Evolutionary conservation across 2,113 vertebrate genomes (phyloP).

Genomic region (Bubo scandiacus): DNA sequence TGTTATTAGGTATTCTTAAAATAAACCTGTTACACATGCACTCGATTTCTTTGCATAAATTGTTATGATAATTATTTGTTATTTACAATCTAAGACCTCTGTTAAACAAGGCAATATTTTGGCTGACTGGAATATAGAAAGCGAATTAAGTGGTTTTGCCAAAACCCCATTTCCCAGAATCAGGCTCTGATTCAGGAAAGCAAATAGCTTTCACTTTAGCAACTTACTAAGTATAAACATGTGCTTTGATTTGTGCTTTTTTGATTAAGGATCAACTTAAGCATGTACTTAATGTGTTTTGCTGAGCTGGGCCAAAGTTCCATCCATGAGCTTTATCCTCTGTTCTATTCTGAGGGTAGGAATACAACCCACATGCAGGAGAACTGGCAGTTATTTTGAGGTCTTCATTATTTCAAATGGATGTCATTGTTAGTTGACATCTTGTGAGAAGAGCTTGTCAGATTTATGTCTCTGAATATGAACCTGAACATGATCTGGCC

Average conservation of each 20-base stretch:
- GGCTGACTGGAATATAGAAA: background rate
- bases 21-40: slow-evolving; percentile 26
- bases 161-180: background rate
- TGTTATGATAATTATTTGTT: slow-evolving; percentile 5
- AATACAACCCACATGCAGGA: background rate
- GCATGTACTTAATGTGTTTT: background rate
- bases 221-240: background rate
- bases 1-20: slow-evolving; percentile 35
- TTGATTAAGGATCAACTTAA: background rate
- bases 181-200: background rate
- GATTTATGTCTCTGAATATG: background rate
- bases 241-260: background rate
- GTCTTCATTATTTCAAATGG: background rate
- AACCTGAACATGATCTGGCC: background rate
- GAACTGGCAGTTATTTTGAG: background rate
- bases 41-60: slow-evolving; percentile 9
- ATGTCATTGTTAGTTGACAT: background rate
- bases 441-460: background rate
- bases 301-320: background rate
- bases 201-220: background rate
- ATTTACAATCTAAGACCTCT: slow-evolving; percentile 26
- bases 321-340: background rate
- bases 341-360: background rate
- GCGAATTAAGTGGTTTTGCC: background rate
- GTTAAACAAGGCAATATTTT: background rate